phyloP scores from a whole-genome alignment of 2,888 invertebrate genomes.

The Apotomis capreana region DNA sequence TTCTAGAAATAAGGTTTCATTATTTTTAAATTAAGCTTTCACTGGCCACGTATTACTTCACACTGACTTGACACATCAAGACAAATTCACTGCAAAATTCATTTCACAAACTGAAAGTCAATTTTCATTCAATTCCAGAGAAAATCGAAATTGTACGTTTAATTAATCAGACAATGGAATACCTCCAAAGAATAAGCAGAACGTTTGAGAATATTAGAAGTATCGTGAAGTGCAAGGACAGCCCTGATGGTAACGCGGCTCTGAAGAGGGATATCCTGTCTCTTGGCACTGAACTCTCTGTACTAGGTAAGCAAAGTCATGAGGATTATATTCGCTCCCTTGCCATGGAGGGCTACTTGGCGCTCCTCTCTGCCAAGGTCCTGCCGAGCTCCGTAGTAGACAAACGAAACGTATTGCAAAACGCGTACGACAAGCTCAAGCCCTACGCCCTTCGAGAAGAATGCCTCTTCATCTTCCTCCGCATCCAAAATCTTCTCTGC shows the following conservation, averaged over 20 bases:
- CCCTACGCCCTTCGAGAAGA: slow-evolving; percentile 64
- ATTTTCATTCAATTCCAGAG: not conserved
- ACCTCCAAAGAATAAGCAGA: slow-evolving; percentile 61
- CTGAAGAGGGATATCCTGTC: slow-evolving; percentile 68
- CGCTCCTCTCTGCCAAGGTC: slow-evolving; percentile 69
- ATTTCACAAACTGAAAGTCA: slow-evolving; percentile 7
- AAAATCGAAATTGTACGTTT: slow-evolving; percentile 29
- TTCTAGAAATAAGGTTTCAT: too few species aligned
- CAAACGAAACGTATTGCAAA: slow-evolving; percentile 66
- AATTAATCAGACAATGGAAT: slow-evolving; percentile 59
- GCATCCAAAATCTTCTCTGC: slow-evolving; percentile 83
- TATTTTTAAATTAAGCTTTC: not conserved
- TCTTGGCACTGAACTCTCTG: slow-evolving; percentile 63
- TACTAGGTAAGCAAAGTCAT: slow-evolving; percentile 70
- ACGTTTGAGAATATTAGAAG: slow-evolving; percentile 68
- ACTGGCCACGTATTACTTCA: not conserved
- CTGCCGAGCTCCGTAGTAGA: slow-evolving; percentile 67
- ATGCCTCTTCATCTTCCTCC: slow-evolving; percentile 79
- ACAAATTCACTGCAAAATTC: slow-evolving; percentile 13
- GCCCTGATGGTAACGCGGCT: slow-evolving; percentile 59
- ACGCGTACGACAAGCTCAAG: slow-evolving; percentile 68
- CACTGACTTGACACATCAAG: not conserved
- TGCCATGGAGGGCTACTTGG: slow-evolving; percentile 75
- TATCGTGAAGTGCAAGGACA: slow-evolving; percentile 65
- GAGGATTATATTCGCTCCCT: slow-evolving; percentile 65